These are phyloP conservation scores for Clupea harengus DNA, from an alignment of 2,113 vertebrate genomes.

Conservation along the genomic window DNA sequence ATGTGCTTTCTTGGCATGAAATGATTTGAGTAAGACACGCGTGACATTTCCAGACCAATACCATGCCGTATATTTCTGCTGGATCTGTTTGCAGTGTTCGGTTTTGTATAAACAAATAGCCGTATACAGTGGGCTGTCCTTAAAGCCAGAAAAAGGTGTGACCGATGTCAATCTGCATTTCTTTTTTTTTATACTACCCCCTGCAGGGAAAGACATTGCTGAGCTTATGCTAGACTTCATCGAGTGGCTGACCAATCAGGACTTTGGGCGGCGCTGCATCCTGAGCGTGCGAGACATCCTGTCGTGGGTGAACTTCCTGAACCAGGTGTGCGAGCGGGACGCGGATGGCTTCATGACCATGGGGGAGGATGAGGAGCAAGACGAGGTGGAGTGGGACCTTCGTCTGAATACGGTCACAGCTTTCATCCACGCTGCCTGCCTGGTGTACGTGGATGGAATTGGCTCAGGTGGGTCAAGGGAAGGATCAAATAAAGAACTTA, in stretches of 20 bases:
- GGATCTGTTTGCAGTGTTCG: no score
- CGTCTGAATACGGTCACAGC: constrained; percentile 74
- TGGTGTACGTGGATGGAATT: constrained; percentile 91
- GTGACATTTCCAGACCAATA: no score
- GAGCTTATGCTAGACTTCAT: constrained; percentile 93
- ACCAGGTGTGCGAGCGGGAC: constrained; percentile 72
- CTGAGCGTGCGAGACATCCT: constrained; percentile 89
- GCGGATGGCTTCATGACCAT: constrained; percentile 63
- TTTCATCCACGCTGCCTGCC: constrained; percentile 90
- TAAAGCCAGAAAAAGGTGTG: no score
- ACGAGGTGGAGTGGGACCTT: constrained; percentile 61
- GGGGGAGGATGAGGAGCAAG: constrained; percentile 56
- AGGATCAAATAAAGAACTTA: background rate
- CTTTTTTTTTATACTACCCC: background rate
- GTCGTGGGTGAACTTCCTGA: constrained; percentile 94
- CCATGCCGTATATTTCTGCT: no score
- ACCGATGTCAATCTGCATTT: background rate
- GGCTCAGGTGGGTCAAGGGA: constrained; percentile 80
- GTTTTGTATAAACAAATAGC: no score
- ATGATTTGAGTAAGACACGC: no score
- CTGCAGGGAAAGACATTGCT: constrained; percentile 79
- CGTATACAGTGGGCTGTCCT: no score
- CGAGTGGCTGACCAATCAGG: constrained; percentile 87
- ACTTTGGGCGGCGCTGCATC: constrained; percentile 88
- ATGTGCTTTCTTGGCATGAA: no score